These are phyloP conservation scores for Oreotragus oreotragus DNA, from an alignment of 2,113 vertebrate species.

Conservation along the genomic window DNA sequence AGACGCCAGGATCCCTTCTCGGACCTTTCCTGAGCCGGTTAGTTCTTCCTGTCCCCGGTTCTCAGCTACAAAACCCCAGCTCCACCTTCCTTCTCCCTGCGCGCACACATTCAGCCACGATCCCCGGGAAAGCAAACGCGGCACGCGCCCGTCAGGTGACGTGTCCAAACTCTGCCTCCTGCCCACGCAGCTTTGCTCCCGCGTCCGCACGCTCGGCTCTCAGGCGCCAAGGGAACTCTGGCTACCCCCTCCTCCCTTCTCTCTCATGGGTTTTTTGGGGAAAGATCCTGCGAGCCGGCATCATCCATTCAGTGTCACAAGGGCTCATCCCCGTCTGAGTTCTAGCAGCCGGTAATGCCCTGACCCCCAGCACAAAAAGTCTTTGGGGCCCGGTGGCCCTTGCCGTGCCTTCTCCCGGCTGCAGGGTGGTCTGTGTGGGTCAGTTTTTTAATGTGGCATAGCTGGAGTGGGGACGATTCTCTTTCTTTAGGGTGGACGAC, in stretches of 20 bases:
- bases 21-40: not conserved
- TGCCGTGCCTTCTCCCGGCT: slow-evolving; percentile 14
- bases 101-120: not conserved
- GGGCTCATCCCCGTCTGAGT: not conserved
- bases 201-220: not conserved
- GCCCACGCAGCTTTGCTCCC: not conserved
- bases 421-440: slow-evolving; percentile 70
- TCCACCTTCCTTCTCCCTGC: not conserved
- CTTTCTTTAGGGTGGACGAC: slow-evolving; percentile 27
- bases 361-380: not conserved
- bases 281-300: not conserved
- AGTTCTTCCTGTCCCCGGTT: not conserved
- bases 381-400: not conserved
- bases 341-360: not conserved
- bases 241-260: not conserved
- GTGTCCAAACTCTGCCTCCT: slow-evolving; percentile 46
- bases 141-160: not conserved
- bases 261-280: not conserved
- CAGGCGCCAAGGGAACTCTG: not conserved
- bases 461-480: slow-evolving; percentile 61
- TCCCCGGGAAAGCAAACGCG: slow-evolving; percentile 22
- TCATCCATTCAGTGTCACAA: not conserved
- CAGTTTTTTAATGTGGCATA: slow-evolving; percentile 71
- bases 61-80: not conserved
- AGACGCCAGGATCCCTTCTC: not conserved